Conservation (phyloP, 2,113 vertebrate species). For the Pomatostomus ruficeps region DNA sequence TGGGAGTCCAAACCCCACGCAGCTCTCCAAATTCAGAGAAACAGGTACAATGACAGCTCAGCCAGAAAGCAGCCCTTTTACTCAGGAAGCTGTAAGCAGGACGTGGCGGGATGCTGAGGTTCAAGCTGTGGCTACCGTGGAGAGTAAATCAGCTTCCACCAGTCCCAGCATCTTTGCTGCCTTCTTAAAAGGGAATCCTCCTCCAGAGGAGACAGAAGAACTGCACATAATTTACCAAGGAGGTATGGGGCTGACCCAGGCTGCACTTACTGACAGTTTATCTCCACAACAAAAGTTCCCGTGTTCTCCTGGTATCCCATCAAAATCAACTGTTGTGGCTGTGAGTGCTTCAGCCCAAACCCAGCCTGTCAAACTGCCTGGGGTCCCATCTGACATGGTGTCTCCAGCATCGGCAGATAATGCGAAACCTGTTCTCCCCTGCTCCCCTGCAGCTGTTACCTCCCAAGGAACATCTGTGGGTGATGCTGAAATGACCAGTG, state of each 20-base stretch:
- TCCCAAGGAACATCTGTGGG: background rate
- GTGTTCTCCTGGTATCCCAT: background rate
- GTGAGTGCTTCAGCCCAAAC: constrained; percentile 29
- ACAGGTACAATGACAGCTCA: constrained; percentile 84
- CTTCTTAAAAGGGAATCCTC: constrained; percentile 49
- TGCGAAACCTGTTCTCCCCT: background rate
- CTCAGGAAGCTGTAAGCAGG: constrained; percentile 12
- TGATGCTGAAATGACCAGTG: background rate
- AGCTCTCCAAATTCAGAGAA: constrained; percentile 66
- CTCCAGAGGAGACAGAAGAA: constrained; percentile 58
- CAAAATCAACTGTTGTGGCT: constrained; percentile 13
- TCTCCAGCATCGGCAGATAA: background rate
- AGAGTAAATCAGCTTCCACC: constrained; percentile 84
- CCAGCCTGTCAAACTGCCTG: background rate
- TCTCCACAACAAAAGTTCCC: background rate
- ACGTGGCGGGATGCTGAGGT: constrained; percentile 83
- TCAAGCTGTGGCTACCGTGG: constrained; percentile 82
- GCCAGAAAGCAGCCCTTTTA: background rate
- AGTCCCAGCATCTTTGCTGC: constrained; percentile 86
- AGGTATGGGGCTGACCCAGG: background rate
- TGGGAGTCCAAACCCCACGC: background rate
- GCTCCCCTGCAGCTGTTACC: background rate
- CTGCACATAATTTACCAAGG: constrained; percentile 72
- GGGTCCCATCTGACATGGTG: constrained; percentile 25
- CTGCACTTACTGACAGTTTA: background rate